Percentiles rank a stretch among this genome's conserved stretches.
phyloP scores from a whole-genome alignment of 1,140 invertebrate species.

The Calephelis nemesis region DNA sequence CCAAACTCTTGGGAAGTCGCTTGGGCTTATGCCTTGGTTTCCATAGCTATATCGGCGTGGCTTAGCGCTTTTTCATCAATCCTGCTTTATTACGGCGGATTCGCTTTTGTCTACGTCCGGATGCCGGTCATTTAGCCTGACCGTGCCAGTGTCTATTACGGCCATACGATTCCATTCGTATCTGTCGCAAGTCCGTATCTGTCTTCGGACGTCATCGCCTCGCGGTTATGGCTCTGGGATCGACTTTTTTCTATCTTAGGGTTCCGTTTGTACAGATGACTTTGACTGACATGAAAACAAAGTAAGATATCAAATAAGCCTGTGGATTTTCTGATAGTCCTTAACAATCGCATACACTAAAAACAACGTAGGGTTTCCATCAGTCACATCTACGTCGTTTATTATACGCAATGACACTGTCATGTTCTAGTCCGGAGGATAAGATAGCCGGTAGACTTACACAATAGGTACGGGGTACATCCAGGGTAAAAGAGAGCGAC shows the following conservation, averaged over 20 bases:
- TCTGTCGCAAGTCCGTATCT: slow-evolving; percentile 60
- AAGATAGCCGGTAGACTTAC: too few species aligned
- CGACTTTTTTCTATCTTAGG: slow-evolving; percentile 22
- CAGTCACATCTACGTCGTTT: too few species aligned
- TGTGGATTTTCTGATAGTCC: too few species aligned
- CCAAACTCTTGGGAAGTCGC: slow-evolving; percentile 21
- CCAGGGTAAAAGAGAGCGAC: too few species aligned
- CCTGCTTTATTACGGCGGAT: slow-evolving; percentile 79
- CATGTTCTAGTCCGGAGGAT: too few species aligned
- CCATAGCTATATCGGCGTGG: slow-evolving; percentile 70
- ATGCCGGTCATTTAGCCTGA: slow-evolving; percentile 72
- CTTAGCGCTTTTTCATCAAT: slow-evolving; percentile 81
- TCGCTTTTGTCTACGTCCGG: slow-evolving; percentile 76
- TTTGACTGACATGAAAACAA: not conserved
- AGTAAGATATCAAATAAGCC: too few species aligned
- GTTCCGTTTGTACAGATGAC: not conserved
- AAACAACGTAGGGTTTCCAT: too few species aligned
- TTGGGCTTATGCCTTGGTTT: slow-evolving; percentile 24
- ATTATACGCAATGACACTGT: too few species aligned
- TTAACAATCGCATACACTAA: too few species aligned
- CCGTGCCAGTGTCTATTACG: slow-evolving; percentile 67
- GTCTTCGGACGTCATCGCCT: slow-evolving; percentile 57
- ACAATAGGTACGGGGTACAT: too few species aligned
- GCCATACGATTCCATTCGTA: slow-evolving; percentile 71
- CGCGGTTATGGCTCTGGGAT: slow-evolving; percentile 36